Evolutionary conservation across 2,888 invertebrate genomes (phyloP).

Genomic region (Kuschelorhynchus macadamiae): DNA sequence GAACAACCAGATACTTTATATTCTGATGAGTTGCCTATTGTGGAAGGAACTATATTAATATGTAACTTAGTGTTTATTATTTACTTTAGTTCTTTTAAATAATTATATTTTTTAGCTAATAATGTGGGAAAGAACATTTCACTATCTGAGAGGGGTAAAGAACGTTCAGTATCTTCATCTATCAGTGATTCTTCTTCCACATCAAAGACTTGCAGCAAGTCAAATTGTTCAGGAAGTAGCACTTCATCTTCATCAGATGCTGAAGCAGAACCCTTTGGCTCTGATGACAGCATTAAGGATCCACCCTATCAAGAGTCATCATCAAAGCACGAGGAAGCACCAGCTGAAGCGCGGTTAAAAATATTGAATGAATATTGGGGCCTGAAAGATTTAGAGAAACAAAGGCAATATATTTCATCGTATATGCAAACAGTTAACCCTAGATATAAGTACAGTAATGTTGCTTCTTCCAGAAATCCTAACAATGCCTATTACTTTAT

Average conservation of each 20-base stretch:
- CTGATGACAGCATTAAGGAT: slow-evolving; percentile 10
- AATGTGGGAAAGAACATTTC: slow-evolving; percentile 1
- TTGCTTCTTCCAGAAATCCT: slow-evolving; percentile 1
- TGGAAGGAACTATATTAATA: too few species aligned
- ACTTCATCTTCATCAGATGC: slow-evolving; percentile 5
- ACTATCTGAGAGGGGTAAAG: neutral
- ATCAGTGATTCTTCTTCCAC: neutral
- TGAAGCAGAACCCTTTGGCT: slow-evolving; percentile 3
- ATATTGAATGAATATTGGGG: slow-evolving; percentile 20
- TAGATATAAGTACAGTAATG: slow-evolving; percentile 30
- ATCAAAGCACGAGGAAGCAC: neutral
- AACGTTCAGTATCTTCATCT: slow-evolving; percentile 7
- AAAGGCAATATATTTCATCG: slow-evolving; percentile 28
- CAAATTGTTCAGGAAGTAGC: too few species aligned
- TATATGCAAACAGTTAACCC: slow-evolving; percentile 18
- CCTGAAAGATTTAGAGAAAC: slow-evolving; percentile 1
- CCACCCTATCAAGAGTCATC: slow-evolving; percentile 1
- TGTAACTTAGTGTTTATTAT: neutral
- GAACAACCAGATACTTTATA: too few species aligned
- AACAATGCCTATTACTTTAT: slow-evolving; percentile 17
- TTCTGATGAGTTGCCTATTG: too few species aligned
- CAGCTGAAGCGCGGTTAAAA: neutral
- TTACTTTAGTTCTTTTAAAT: slow-evolving; percentile 11
- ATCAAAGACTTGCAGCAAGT: slow-evolving; percentile 1
- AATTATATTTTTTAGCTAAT: slow-evolving; percentile 5